Evolutionary conservation across 2,797 vertebrate genomes (phyloP).

Genomic region (Poecile montanus): DNA sequence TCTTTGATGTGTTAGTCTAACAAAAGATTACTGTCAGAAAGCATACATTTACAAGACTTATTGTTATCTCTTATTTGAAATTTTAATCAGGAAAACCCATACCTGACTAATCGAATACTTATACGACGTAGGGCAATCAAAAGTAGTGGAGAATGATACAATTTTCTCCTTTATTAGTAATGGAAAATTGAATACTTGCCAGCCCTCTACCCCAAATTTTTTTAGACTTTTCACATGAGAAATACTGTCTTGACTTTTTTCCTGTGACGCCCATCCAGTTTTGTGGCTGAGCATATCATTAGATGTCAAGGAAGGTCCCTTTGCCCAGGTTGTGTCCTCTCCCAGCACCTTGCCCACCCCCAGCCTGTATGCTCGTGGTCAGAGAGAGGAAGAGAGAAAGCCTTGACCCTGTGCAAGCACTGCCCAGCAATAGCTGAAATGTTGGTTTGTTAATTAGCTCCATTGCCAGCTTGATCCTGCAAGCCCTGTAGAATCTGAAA

Average conservation of each 20-base stretch:
- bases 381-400: not conserved
- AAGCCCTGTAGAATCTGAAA: not conserved
- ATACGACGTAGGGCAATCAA: not conserved
- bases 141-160: not conserved
- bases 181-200: not conserved
- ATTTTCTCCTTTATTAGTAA: not conserved
- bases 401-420: not conserved
- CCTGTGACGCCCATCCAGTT: not conserved
- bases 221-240: not conserved
- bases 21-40: not conserved
- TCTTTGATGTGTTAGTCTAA: not conserved
- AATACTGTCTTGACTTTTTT: not conserved
- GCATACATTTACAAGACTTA: not conserved
- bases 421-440: not conserved
- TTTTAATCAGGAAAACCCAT: not conserved
- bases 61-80: not conserved
- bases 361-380: not conserved
- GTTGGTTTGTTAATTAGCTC: not conserved
- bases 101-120: not conserved
- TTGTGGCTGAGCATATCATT: not conserved
- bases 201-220: not conserved
- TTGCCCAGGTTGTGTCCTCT: not conserved
- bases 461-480: not conserved
- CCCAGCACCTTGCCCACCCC: not conserved
- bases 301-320: not conserved